Evolutionary conservation across 2,888 invertebrate genomes (phyloP), one percentile per base, ranked within the genome.

Genomic region (Athalia circularis): DNA sequence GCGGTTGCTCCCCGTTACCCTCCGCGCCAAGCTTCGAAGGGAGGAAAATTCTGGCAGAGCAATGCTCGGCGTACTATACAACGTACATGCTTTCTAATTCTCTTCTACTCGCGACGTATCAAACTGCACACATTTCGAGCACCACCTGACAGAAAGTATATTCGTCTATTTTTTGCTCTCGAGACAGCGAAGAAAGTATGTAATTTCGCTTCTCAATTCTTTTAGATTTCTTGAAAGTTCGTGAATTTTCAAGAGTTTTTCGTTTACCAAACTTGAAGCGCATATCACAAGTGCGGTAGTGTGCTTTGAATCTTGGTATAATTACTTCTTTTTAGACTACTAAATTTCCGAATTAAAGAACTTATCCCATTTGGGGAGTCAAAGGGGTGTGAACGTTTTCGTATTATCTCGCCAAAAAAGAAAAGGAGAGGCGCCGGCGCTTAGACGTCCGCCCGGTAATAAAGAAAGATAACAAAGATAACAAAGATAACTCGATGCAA

Each of bases 401-500:
- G 87, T 86, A 89, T 89, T 89, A 89, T 90, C 90, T 89, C 85
- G 79, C 80, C 43, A 76, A 79, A 81, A 82, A 77, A 77, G 82
- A 82, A 80, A 82, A 81, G 82, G 81, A 81, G 81, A 75, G 83
- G 65, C 29, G 75, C 76, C 70, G 67, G 77, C 77, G 72, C 70
- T 62, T 79, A 77, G 68, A 79, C 75, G 52, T 61, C 67, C 29
- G 57, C 67, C 29, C 61, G 65, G 77, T 76, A 79, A 72, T 74
- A 78, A 77, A 80, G 70, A 78, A 80, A 76, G 78, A 67, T 76
- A 76, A 80, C 78, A 76, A 80, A 79, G 76, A 86, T 90, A 90
- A 90, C 90, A 90, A 90, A 90, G 90, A 90, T 90, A 90, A 90
- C 89, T 90, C 90, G 89, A 89, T 90, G 90, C 90, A 90, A 90